Evolutionary conservation across 2,797 vertebrate genomes (phyloP), one percentile per base, ranked within the genome.

Genomic region (Cheirogaleus major): DNA sequence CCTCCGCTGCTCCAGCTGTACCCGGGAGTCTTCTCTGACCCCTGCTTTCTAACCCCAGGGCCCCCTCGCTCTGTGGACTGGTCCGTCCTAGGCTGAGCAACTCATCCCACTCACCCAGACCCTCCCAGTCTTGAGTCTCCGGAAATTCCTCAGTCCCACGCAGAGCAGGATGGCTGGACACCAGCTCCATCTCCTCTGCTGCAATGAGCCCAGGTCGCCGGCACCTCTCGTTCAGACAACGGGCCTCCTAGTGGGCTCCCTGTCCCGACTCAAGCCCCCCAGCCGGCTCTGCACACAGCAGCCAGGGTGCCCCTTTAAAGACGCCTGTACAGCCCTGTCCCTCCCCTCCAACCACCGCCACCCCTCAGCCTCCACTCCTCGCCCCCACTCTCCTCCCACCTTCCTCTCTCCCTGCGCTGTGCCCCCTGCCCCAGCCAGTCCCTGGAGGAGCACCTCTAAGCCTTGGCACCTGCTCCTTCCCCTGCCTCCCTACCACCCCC

Each of bases 261-360:
- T 38, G 65, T 18, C 38, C 48, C 45, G 14, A 7, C 4, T 57
- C n/a, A 50, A 41, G 83, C 69, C 43, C 50, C 17, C 18, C 63
- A 20, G 15, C 1, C 63, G 0, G 4, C 63, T 35, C 41, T 50
- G 45, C 43, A 30, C 25, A 4, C 23, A 65, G 69, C 93, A 55
- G 45, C 45, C 32, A 27, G 84, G 18, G 15, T 14, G 23, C 13
- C 5, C 32, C 45, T 65, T 48, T 38, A 38, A 38, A 30, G 41
- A n/a, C 30, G 13, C 38, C 7, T 0, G 15, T 0, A 0, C 4
- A 35, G 25, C 11, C 15, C 0, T 7, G 10, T 43, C 15, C 55
- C 17, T 52, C 30, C 55, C 12, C 48, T 52, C 57, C 25, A 15
- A 72, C 35, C 32, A 27, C 14, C 1, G 4, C 23, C 14, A 7